Percentiles rank a stretch among this genome's conserved stretches.
These are phyloP conservation scores for Ophion ellenae DNA, from an alignment of 2,888 invertebrate species.

Conservation along the genomic window DNA sequence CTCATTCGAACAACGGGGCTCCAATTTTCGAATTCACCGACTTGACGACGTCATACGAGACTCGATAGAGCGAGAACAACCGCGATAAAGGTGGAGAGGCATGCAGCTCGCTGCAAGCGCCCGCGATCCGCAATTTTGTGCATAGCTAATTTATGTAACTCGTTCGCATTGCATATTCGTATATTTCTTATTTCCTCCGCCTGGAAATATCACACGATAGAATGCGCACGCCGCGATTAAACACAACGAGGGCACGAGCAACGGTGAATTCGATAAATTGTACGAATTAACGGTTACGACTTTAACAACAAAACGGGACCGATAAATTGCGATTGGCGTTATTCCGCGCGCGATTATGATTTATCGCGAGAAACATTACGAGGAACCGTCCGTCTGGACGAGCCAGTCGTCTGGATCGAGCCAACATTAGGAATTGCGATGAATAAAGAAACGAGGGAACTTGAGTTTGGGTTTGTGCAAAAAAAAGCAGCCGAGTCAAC, in stretches of 20 bases:
- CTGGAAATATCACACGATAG: constrained; percentile 2
- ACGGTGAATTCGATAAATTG: constrained; percentile 11
- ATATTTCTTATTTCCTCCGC: constrained; percentile 26
- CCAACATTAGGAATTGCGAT: no score
- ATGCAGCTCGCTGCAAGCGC: background rate
- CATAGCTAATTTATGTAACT: constrained; percentile 43
- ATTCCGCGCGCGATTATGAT: background rate
- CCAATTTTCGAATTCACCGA: background rate
- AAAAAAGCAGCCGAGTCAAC: no score
- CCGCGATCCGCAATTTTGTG: background rate
- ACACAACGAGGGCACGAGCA: background rate
- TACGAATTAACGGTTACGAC: background rate
- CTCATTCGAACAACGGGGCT: background rate
- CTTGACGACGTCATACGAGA: constrained; percentile 22
- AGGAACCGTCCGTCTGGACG: no score
- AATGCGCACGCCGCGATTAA: constrained; percentile 1
- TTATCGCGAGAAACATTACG: no score
- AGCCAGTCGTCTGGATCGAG: no score
- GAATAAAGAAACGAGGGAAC: no score
- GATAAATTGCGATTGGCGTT: background rate
- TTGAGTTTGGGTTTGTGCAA: no score
- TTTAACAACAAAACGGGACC: background rate
- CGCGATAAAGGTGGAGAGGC: constrained; percentile 5
- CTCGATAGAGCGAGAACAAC: constrained; percentile 50
- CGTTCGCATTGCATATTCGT: constrained; percentile 51